Conservation (phyloP, 2,113 vertebrate genomes). For the Centropus unirufus region DNA sequence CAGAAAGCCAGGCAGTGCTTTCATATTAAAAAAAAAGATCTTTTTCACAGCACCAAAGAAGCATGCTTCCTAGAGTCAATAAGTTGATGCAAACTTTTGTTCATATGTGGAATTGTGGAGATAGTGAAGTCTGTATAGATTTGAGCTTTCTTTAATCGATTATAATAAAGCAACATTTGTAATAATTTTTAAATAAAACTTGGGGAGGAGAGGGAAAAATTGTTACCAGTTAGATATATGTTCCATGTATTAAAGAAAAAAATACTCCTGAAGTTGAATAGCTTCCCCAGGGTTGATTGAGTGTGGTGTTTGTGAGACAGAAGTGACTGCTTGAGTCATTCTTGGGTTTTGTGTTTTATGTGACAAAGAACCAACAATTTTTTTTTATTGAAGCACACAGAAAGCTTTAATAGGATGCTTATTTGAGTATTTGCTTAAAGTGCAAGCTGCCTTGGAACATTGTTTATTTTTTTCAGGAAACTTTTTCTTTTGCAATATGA, state of each 20-base stretch:
- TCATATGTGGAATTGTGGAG: background rate
- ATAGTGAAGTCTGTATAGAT: background rate
- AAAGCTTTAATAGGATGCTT: background rate
- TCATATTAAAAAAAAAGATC: background rate
- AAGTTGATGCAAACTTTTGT: background rate
- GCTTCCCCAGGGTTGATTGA: background rate
- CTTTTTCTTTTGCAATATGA: background rate
- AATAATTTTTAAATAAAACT: background rate
- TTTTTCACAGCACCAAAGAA: slow-evolving; percentile 33
- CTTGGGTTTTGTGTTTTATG: background rate
- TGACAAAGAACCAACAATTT: background rate
- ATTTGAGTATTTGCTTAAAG: background rate
- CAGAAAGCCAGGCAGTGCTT: slow-evolving; percentile 25
- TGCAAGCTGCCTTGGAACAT: background rate
- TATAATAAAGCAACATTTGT: background rate
- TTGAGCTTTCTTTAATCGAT: background rate
- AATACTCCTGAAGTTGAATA: background rate
- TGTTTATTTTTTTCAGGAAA: too few relatives aligned
- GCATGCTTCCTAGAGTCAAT: background rate
- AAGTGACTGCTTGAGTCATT: background rate
- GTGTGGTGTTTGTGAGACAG: background rate
- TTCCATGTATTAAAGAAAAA: background rate
- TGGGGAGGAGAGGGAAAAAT: background rate
- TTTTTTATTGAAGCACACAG: background rate
- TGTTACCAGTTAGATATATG: background rate